phyloP scores from a whole-genome alignment of 2,888 invertebrate genomes.

The Orthosia gracilis region DNA sequence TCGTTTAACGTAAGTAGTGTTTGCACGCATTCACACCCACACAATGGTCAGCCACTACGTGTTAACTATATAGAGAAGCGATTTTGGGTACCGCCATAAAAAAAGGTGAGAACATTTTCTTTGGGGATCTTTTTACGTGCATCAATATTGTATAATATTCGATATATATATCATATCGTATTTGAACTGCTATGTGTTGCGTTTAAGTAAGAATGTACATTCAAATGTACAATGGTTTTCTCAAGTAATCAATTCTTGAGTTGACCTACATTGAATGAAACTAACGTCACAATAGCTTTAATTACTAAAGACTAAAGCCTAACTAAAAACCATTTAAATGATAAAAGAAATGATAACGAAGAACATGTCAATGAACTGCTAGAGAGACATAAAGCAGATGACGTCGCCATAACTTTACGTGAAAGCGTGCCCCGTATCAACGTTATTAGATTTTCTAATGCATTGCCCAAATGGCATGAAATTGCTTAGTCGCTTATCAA shows the following conservation, averaged over 20 bases:
- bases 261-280: conserved; percentile 7
- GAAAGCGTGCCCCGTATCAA: conserved; percentile 75
- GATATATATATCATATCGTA: background rate
- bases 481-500: conserved; percentile 73
- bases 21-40: conserved; percentile 56
- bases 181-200: background rate
- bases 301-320: background rate
- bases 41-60: conserved; percentile 48
- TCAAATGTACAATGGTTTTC: background rate
- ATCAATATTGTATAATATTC: conserved; percentile 36
- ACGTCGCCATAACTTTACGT: conserved; percentile 66
- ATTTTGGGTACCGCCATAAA: conserved; percentile 30
- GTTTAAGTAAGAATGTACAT: background rate
- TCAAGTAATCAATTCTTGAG: background rate
- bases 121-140: conserved; percentile 4
- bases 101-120: conserved; percentile 39
- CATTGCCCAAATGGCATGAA: conserved; percentile 77
- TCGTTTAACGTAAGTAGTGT: conserved; percentile 67
- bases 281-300: background rate
- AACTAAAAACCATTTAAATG: background rate
- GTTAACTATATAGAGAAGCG: conserved; percentile 48
- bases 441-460: conserved; percentile 69
- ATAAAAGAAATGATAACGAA: background rate
- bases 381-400: conserved; percentile 23
- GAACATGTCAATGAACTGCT: conserved; percentile 5